Evolutionary conservation across 2,797 vertebrate genomes (phyloP).

Genomic region (Urocyon cinereoargenteus): DNA sequence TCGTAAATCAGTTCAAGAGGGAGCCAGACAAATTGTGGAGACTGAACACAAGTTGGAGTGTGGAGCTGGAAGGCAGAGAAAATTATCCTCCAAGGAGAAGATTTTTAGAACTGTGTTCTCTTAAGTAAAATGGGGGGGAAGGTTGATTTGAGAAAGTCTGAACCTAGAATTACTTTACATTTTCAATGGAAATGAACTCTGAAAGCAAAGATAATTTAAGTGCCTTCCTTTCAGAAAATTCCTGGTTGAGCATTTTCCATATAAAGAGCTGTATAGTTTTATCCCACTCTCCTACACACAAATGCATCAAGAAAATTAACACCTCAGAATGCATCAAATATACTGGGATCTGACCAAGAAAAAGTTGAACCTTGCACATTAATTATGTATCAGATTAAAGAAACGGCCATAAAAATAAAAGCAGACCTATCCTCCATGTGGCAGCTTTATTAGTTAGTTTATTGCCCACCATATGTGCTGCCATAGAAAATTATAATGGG

Average conservation of each 20-base stretch:
- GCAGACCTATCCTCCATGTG: constrained; percentile 78
- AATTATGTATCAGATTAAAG: constrained; percentile 84
- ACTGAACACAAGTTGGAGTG: background rate
- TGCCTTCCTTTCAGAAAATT: background rate
- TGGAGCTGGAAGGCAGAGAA: background rate
- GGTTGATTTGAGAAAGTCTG: background rate
- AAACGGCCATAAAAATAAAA: constrained; percentile 84
- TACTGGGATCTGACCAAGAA: constrained; percentile 69
- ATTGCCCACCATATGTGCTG: constrained; percentile 84
- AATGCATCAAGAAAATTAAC: constrained; percentile 58
- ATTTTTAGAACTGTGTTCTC: constrained; percentile 16
- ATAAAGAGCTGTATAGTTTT: background rate
- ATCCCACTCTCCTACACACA: background rate
- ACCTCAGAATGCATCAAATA: constrained; percentile 62
- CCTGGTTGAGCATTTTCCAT: background rate
- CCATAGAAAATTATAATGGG: constrained; percentile 84
- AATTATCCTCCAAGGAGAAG: constrained; percentile 44
- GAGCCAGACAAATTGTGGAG: constrained; percentile 60
- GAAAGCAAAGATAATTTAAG: constrained; percentile 56
- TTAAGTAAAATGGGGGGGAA: background rate
- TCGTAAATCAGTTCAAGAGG: constrained; percentile 72
- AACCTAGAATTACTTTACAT: background rate
- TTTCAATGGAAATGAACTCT: constrained; percentile 34
- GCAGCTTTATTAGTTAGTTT: constrained; percentile 87
- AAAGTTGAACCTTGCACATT: constrained; percentile 77